Evolutionary conservation across 2,888 invertebrate species (phyloP), one percentile per base, ranked within the genome.

Genomic region (Morpho helenor): DNA sequence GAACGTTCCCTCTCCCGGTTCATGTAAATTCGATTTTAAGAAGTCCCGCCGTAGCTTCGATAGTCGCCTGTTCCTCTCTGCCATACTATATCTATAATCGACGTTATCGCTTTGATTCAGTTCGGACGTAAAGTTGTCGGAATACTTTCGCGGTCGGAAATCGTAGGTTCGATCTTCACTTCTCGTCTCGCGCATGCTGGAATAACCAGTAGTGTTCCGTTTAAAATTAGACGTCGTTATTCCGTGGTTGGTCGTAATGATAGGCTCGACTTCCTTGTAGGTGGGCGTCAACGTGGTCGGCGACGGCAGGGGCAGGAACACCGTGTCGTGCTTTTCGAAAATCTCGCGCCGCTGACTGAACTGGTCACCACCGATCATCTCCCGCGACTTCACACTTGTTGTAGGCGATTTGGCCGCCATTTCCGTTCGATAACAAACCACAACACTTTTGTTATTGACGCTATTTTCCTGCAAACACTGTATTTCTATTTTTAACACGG

Each of bases 381-480:
- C 90, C 64, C 89, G 87, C 79, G 84, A 82, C 84, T 80, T 87
- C 70, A 90, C 82, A 75, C 87, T 86, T 67, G 78, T 77, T 68
- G 89, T 89, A 73, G 89, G 89, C 79, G 90, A 89, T 86, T 81
- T 87, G 68, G 84, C 80, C 74, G 79, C 75, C 89, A 89, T 90
- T 86, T 86, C 84, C 86, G 86, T 81, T 81, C 85, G 84, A 87
- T 88, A 82, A 87, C 80, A 87, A 84, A 88, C 89, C 87, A 84
- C 88, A 87, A 81, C 87, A 87, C 87, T 87, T 73, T 82, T 84
- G 82, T 84, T 83, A 85, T 87, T 86, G 81, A 85, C 82, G 82
- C 81, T 85, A 83, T 87, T 88, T 90, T 88, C 88, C 87, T 85
- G 85, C 82, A 83, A 84, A 83, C 86, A 84, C 81, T 78, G 79